Evolutionary conservation across 2,888 invertebrate genomes (phyloP), one percentile per base, ranked within the genome.

Genomic region (Xestoiulus laeticollis): DNA sequence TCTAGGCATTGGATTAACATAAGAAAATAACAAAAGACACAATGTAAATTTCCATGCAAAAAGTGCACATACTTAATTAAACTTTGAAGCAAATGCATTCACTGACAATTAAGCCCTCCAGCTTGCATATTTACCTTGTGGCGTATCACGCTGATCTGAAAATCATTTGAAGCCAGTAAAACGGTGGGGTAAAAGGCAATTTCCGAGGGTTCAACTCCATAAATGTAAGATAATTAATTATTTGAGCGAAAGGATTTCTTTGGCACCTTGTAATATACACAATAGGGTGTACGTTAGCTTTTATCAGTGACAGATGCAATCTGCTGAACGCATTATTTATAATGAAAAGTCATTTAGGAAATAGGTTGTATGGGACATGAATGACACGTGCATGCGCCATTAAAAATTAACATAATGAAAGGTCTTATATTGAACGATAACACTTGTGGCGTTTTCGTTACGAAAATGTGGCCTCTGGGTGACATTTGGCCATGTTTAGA

Each of bases 341-440:
- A 78, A 78, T 30, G 78, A 78, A 78, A 78, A 78, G 22, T 78
- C 78, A 22, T 78, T 78, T 78, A 78, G 78, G 78, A 78, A 78
- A 78, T 78, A 12, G 78, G 78, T 78, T 78, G 78, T 30, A 14
- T 10, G 30, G 26, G 30, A 78, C 78, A 78, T 78, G 78, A 78
- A 78, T 78, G 78, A 78, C 78, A 78, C 78, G 78, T 30, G 30
- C 78, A 30, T 26, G 78, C 30, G 78, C 26, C 78, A 78, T 78
- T 78, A 78, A 78, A 78, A 78, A 78, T 78, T 78, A 78, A 78
- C 78, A 78, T 78, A 78, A 78, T 78, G 78, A 78, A 78, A 22
- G 68, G 78, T 78, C 78, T 78, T 30, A 12, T 78, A 78, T 78
- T 30, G 78, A 78, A 78, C 78, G 78, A 78, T 30, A 78, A 78